Evolutionary conservation across 2,113 vertebrate genomes (phyloP).

Genomic region (Prunella fulvescens): DNA sequence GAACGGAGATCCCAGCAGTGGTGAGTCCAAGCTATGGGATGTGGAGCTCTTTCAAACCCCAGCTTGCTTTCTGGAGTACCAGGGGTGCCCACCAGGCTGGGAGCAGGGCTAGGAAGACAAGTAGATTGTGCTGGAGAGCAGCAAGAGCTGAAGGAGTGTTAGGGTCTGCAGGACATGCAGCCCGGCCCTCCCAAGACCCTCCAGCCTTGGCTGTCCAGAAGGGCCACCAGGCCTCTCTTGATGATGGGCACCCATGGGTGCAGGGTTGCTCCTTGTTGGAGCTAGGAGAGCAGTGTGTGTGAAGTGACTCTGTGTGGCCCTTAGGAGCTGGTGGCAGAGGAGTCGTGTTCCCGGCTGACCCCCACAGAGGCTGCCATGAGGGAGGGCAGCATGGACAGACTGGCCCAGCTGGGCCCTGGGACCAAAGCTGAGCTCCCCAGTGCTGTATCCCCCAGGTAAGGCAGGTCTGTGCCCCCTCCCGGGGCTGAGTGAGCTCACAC

Average conservation of each 20-base stretch:
- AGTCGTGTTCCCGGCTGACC: background rate
- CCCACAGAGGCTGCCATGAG: background rate
- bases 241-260: background rate
- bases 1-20: constrained; percentile 27
- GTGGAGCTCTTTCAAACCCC: background rate
- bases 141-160: background rate
- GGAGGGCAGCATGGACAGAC: constrained; percentile 45
- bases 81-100: background rate
- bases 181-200: background rate
- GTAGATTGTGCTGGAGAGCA: background rate
- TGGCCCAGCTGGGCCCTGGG: constrained; percentile 30
- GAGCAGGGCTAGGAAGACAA: background rate
- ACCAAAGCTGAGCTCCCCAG: constrained; percentile 43
- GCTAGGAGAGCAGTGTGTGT: background rate
- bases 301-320: background rate
- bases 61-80: background rate
- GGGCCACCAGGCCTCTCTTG: background rate
- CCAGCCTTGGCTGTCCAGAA: background rate
- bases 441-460: constrained; percentile 60
- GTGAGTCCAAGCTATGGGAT: background rate
- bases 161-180: background rate
- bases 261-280: background rate
- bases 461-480: fast-evolving
- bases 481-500: fast-evolving
- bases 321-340: constrained; percentile 46